Base-by-base conservation (phyloP, 2,888 invertebrate species). In the Noctua pronuba region DNA sequence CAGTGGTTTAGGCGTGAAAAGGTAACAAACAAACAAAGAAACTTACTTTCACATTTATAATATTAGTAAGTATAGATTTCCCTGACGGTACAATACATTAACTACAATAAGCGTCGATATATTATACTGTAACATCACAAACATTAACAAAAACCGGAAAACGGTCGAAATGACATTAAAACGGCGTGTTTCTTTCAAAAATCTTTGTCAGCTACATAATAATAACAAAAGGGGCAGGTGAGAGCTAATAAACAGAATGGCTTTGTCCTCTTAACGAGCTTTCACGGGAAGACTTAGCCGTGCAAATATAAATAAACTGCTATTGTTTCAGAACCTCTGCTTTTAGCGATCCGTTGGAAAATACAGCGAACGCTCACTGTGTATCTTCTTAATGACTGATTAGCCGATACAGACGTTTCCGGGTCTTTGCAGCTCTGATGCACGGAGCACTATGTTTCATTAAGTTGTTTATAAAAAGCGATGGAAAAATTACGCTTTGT, bases 251-350 rank as follows among this genome's bases (percentile, higher is more conserved):
- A 94, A 92, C 92, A 91, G 90, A 91, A 90, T 87, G 90, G 92
- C 91, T 93, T 93, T 94, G 92, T 92, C 91, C 88, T 83, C 89
- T 88, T 93, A 94, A 94, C 92, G 93, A 94, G 92, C 91, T 93
- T 91, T 90, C 88, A 91, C 92, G 90, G 90, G 85, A 89, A 86
- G 90, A 90, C 90, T 92, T 89, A 88, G 87, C 88, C 81, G 89
- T 88, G 86, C 87, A 91, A 91, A 91, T 91, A 92, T 92, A 92
- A 92, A 91, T 90, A 93, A 93, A 92, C 91, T 91, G 91, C 91
- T 87, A 90, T 91, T 93, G 92, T 92, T 90, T 88, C 88, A 87
- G 84, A 88, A 88, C 88, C 87, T 87, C 86, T 85, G 87, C 88
- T 91, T 90, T 90, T 89, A 91, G 90, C 83, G 88, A 88, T 91